Evolutionary conservation across 2,113 vertebrate species (phyloP), one percentile per base, ranked within the genome.

Genomic region (Atrichornis clamosus): DNA sequence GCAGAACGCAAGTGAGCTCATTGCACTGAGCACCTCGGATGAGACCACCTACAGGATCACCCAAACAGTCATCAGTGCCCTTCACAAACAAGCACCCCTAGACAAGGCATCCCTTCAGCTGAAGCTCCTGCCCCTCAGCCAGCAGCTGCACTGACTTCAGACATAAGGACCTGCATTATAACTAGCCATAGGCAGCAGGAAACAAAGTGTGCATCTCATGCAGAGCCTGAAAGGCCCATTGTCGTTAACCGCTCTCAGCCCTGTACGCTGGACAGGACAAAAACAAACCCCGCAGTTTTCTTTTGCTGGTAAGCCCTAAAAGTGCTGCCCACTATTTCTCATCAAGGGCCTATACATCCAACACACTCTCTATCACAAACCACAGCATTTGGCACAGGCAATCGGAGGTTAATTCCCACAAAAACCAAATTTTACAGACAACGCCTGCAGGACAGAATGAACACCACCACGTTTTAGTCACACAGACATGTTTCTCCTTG

Each of bases 121-220:
- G 15, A 13, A 87, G 74, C 77, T 91, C 72, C 95, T 62, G 91
- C 73, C 59, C 78, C 96, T 85, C 95, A 47, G 93, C 78, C 93
- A 94, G 89, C 95, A 96, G 96, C 94, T 96, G 96, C 5, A 49
- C 91, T 95, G 89, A 91, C 94, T 95, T 96, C 92, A 94, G 94
- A 95, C 94, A 96, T 83, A 93, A 95, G 96, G 94, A 94, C 91
- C 72, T 94, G 96, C 96, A 96, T 97, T 80, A 95, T 77, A 96
- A 96, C 93, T 37, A 96, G 91, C 84, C 88, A 93, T 19, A 91
- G 87, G 91, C 95, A 92, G 86, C 91, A 95, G 86, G 84, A 96
- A 96, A 96, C 96, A 95, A 77, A 94, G 95, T 80, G 77, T 82
- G 78, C 86, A 84, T 96, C 95, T 97, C 94, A 91, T 74, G 50